Evolutionary conservation across 2,797 vertebrate genomes (phyloP).

Genomic region (Syngnathus acus): DNA sequence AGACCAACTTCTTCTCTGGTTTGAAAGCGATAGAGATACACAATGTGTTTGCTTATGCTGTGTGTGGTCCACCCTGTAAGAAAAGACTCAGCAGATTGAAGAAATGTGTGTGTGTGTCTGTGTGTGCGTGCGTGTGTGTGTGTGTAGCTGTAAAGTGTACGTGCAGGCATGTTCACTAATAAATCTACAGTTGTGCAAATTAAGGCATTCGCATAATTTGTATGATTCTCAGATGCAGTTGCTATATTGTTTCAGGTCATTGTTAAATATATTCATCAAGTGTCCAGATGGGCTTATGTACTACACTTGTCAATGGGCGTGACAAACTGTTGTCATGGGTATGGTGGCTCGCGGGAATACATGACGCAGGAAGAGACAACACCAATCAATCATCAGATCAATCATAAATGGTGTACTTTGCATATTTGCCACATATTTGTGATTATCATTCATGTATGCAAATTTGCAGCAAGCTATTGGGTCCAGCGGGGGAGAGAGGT

Average conservation of each 20-base stretch:
- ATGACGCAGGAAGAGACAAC: conserved; percentile 22
- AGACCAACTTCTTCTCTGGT: conserved; percentile 35
- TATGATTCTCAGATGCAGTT: not conserved
- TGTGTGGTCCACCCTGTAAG: conserved; percentile 38
- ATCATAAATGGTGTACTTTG: conserved; percentile 52
- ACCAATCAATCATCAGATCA: conserved; percentile 62
- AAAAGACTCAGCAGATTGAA: conserved; percentile 54
- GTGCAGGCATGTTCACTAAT: not conserved
- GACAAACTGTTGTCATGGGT: conserved; percentile 29
- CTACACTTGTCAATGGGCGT: conserved; percentile 24
- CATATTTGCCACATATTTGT: conserved; percentile 45
- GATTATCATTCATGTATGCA: conserved; percentile 55
- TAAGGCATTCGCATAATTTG: not conserved
- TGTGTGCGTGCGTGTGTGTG: conserved; percentile 23
- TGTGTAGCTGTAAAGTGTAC: conserved; percentile 12
- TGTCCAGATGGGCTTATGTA: not conserved
- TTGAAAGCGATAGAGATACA: conserved; percentile 19
- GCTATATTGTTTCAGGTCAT: not conserved
- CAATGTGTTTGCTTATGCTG: conserved; percentile 40
- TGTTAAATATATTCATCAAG: conserved; percentile 2
- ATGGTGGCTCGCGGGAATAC: conserved; percentile 1
- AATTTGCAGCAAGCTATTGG: conserved; percentile 26
- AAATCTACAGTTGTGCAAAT: not conserved
- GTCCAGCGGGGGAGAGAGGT: conserved; percentile 38
- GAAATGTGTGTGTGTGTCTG: conserved; percentile 28